Base-by-base conservation (phyloP, 1,140 invertebrate genomes). In the Drosophila leontia region DNA sequence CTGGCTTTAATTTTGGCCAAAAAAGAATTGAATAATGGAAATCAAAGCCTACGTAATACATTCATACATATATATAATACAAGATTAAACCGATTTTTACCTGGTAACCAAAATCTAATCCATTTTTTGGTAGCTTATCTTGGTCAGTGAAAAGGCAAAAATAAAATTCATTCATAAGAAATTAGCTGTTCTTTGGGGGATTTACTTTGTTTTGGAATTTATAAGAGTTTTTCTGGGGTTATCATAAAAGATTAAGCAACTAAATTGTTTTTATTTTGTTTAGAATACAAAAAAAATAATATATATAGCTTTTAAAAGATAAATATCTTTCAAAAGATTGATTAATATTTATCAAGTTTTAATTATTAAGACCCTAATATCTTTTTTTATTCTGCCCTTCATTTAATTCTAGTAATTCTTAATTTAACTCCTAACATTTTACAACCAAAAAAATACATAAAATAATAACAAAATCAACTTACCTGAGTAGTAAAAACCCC, bases 141-240 rank as follows among this genome's bases (percentile, higher is more conserved):
- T 15, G 7, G 5, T 5, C 2, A 41, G 19, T n/a, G 9, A 15
- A 37, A 6, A 17, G n/a, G 26, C n/a, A 51, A 51, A 37, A 37
- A 55, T 8, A 23, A 42, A 39, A 58, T 70, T 72, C 69, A 72
- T 72, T 70, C 69, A 59, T 47, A 58, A 59, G 13, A 65, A 47
- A 45, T 3, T 13, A 15, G 13, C 26, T 13, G 17, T 12, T 8
- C 13, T 63, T 63, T 50, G 3, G 3, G 26, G 17, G 17, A 2
- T 35, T 35, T n/a, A 35, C 2, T 23, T 34, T 35, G 8, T 32
- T 53, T 35, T 0, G 13, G 12, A 41, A 45, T 45, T 34, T n/a
- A 1, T 29, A 3, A 4, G 7, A 13, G 19, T 3, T 55, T 23
- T 15, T 35, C 17, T 11, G 11, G 7, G 8, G 19, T 37, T 23